Conservation (phyloP, 2,888 invertebrate species). For the Scaptomyza flava region DNA sequence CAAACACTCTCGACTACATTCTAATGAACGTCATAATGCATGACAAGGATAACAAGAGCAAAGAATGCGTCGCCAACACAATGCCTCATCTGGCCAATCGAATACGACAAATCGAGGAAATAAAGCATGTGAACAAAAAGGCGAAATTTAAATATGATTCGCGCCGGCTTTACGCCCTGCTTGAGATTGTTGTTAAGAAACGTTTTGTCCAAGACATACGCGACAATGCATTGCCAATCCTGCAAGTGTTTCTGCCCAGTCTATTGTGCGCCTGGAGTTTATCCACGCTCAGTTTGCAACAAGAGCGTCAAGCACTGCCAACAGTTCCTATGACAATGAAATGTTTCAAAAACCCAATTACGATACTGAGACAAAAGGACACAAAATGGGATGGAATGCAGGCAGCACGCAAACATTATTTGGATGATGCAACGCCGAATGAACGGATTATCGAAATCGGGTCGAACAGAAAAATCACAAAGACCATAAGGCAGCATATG, state of each 20-base stretch:
- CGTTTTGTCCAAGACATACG: conserved; percentile 36
- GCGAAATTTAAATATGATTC: neutral
- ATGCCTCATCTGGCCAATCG: conserved; percentile 17
- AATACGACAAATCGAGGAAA: conserved; percentile 14
- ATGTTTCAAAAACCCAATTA: neutral
- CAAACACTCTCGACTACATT: conserved; percentile 93
- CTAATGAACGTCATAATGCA: conserved; percentile 85
- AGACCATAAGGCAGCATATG: conserved; percentile 12
- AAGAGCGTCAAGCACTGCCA: neutral
- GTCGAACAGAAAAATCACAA: neutral
- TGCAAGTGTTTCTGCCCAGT: conserved; percentile 40
- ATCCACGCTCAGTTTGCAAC: neutral
- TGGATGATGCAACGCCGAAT: neutral
- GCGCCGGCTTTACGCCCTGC: neutral
- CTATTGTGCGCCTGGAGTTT: conserved; percentile 26
- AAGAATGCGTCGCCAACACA: neutral
- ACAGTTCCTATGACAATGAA: neutral
- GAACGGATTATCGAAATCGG: conserved; percentile 20
- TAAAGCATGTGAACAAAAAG: neutral
- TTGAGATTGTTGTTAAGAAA: conserved; percentile 30
- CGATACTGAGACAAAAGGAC: conserved; percentile 4
- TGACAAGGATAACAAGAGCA: neutral
- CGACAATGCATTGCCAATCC: conserved; percentile 17
- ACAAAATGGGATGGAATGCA: neutral
- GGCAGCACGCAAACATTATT: conserved; percentile 24